Percentiles rank a stretch among this genome's conserved stretches.
These are phyloP conservation scores for Campaea margaritaria DNA, from an alignment of 2,888 invertebrate species.

Conservation along the genomic window DNA sequence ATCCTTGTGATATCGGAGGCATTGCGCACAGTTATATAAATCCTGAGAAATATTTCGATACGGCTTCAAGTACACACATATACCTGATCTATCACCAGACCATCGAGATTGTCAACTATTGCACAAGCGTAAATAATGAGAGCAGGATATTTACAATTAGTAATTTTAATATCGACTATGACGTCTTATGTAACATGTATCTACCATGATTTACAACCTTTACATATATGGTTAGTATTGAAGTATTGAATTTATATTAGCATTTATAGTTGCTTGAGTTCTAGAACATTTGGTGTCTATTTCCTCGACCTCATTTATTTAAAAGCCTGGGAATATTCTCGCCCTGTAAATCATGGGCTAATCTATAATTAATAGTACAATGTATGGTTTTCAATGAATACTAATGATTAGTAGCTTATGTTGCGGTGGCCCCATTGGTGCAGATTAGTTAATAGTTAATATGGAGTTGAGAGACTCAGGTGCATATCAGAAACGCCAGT, in stretches of 20 bases:
- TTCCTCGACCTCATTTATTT: slow-evolving; percentile 8
- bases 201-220: not conserved
- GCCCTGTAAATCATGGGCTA: slow-evolving; percentile 33
- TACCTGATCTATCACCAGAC: slow-evolving; percentile 7
- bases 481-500: slow-evolving; percentile 42
- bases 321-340: slow-evolving; percentile 34
- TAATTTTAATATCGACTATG: slow-evolving; percentile 13
- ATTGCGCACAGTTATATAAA: slow-evolving; percentile 19
- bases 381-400: slow-evolving; percentile 40
- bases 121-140: slow-evolving; percentile 22
- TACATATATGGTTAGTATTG: not conserved
- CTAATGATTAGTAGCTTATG: slow-evolving; percentile 42
- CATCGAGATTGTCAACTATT: slow-evolving; percentile 6
- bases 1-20: slow-evolving; percentile 34
- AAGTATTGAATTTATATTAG: not conserved
- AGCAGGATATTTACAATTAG: slow-evolving; percentile 24
- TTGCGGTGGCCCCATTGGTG: slow-evolving; percentile 12
- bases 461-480: slow-evolving; percentile 12
- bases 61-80: not conserved
- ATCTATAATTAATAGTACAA: slow-evolving; percentile 27
- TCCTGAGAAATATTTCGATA: slow-evolving; percentile 4
- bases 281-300: not conserved
- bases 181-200: slow-evolving; percentile 5
- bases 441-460: slow-evolving; percentile 3
- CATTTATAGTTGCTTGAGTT: not conserved